phyloP scores from a whole-genome alignment of 2,888 invertebrate species.

The Rosalia funebris region DNA sequence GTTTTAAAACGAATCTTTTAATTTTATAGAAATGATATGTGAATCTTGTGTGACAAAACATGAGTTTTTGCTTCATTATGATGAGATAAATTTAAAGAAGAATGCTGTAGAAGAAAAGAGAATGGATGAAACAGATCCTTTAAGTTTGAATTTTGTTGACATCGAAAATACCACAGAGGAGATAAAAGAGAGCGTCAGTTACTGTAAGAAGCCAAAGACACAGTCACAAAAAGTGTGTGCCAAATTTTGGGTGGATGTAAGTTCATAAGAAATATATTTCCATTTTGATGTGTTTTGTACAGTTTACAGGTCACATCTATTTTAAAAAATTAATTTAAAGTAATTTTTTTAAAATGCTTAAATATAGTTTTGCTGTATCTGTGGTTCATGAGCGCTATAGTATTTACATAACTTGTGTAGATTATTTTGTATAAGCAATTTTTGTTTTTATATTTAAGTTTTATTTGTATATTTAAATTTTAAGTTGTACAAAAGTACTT shows the following conservation, averaged over 20 bases:
- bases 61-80: conserved; percentile 79
- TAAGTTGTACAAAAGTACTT: too few species aligned
- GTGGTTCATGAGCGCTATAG: too few species aligned
- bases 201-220: conserved; percentile 61
- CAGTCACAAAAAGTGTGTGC: conserved; percentile 65
- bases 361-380: too few species aligned
- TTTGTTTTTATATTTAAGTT: too few species aligned
- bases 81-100: conserved; percentile 61
- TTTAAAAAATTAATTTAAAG: too few species aligned
- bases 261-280: too few species aligned
- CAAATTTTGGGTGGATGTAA: conserved; percentile 76
- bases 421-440: too few species aligned
- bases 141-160: conserved; percentile 33
- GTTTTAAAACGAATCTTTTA: neutral
- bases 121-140: conserved; percentile 34
- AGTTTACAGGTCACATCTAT: too few species aligned
- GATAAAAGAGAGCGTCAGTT: conserved; percentile 26
- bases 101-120: conserved; percentile 37
- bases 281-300: too few species aligned
- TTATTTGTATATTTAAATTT: too few species aligned
- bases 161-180: conserved; percentile 18
- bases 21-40: conserved; percentile 80
- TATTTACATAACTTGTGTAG: too few species aligned
- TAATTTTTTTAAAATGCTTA: too few species aligned
- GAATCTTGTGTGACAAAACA: conserved; percentile 79